phyloP scores from a whole-genome alignment of 2,888 invertebrate genomes.

The Sympetrum striolatum region DNA sequence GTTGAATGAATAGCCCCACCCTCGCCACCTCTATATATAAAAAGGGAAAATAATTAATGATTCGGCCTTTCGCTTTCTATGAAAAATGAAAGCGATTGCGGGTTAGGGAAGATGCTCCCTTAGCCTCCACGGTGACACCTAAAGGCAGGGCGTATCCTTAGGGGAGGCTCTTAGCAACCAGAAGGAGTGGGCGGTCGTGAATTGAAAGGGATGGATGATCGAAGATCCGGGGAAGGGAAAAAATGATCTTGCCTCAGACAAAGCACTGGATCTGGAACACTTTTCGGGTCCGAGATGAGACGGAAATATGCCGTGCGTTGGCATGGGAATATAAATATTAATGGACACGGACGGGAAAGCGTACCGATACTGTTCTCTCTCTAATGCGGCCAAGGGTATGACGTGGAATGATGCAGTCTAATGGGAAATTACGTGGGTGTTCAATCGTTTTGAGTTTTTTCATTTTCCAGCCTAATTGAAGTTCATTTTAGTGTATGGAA shows the following conservation, averaged over 20 bases:
- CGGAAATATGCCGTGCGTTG: too few relatives aligned
- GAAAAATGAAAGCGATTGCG: neutral
- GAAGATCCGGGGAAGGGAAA: neutral
- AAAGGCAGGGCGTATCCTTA: neutral
- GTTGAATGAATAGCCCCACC: neutral
- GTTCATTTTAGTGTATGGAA: too few relatives aligned
- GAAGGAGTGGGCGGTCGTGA: neutral
- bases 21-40: neutral
- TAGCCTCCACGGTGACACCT: neutral
- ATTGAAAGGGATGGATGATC: neutral
- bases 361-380: too few relatives aligned
- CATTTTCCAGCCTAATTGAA: too few relatives aligned
- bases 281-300: too few relatives aligned
- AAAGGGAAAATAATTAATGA: neutral
- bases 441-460: too few relatives aligned
- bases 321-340: too few relatives aligned
- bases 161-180: neutral
- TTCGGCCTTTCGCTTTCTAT: neutral
- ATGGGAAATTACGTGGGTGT: too few relatives aligned
- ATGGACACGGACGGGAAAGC: too few relatives aligned
- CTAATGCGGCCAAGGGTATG: too few relatives aligned
- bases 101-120: neutral
- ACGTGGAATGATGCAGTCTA: too few relatives aligned
- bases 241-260: neutral
- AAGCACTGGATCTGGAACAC: too few relatives aligned